Percentiles rank a stretch among this genome's conserved stretches.
Evolutionary conservation across 2,113 vertebrate genomes (phyloP).

Genomic region (Gobiocypris rarus): DNA sequence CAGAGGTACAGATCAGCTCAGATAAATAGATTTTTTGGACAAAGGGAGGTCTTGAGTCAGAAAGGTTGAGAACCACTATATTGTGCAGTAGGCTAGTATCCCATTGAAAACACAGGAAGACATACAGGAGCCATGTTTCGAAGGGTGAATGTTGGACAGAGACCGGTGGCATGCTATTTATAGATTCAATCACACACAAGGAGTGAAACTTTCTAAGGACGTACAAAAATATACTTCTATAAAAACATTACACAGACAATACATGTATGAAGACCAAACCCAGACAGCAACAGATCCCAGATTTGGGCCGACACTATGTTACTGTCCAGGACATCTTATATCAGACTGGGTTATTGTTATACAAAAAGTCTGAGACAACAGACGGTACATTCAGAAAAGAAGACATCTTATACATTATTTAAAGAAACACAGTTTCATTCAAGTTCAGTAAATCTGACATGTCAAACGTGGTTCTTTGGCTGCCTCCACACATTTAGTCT

Average conservation of each 20-base stretch:
- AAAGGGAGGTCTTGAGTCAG: not conserved
- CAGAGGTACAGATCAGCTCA: not conserved
- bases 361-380: slow-evolving; percentile 40
- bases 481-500: slow-evolving; percentile 18
- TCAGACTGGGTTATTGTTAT: not conserved
- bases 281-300: too few relatives aligned
- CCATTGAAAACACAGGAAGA: not conserved
- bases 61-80: not conserved
- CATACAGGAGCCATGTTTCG: not conserved
- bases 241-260: not conserved
- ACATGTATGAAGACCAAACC: slow-evolving; percentile 15
- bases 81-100: not conserved
- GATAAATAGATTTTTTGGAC: not conserved
- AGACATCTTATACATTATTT: slow-evolving; percentile 40
- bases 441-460: not conserved
- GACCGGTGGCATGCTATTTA: slow-evolving; percentile 3
- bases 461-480: slow-evolving; percentile 45
- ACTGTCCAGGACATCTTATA: not conserved
- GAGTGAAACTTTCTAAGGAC: slow-evolving; percentile 28
- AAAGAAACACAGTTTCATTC: slow-evolving; percentile 34
- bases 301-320: too few relatives aligned
- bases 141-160: not conserved
- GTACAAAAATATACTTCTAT: slow-evolving; percentile 52
- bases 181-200: not conserved
- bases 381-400: slow-evolving; percentile 23